Evolutionary conservation across 2,888 invertebrate genomes (phyloP).

Genomic region (Torymus aiolomorphi): DNA sequence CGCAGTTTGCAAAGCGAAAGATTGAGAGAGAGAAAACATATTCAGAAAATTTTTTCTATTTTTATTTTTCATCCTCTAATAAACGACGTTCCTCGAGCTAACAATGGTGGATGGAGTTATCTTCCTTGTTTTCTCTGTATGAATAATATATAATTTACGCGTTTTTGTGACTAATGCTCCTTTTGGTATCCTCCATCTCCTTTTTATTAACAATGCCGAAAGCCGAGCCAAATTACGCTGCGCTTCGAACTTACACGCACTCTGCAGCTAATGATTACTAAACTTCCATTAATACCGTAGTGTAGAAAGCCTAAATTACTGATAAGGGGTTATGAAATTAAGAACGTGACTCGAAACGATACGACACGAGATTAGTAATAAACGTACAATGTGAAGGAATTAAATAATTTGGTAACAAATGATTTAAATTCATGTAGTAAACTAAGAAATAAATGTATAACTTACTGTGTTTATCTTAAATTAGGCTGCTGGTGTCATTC

Average conservation of each 20-base stretch:
- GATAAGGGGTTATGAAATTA: slow-evolving; percentile 12
- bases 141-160: neutral
- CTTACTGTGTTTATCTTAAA: too few species aligned
- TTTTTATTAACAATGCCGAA: slow-evolving; percentile 19
- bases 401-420: too few species aligned
- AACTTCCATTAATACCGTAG: slow-evolving; percentile 21
- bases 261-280: slow-evolving; percentile 32
- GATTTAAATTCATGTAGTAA: too few species aligned
- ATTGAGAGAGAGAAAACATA: too few species aligned
- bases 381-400: too few species aligned
- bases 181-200: slow-evolving; percentile 12
- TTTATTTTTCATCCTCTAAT: too few species aligned
- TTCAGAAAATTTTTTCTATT: too few species aligned
- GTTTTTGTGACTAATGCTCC: neutral
- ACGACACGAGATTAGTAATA: neutral
- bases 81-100: too few species aligned
- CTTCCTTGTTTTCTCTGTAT: neutral
- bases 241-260: slow-evolving; percentile 42
- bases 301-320: slow-evolving; percentile 29
- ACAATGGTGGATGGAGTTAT: too few species aligned
- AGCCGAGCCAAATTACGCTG: slow-evolving; percentile 12
- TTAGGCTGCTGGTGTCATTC: too few species aligned
- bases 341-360: slow-evolving; percentile 8
- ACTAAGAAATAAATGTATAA: too few species aligned
- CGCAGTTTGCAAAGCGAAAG: too few species aligned